Evolutionary conservation across 1,140 invertebrate genomes (phyloP), one percentile per base, ranked within the genome.

Genomic region (Holcopasites calliopsidis): DNA sequence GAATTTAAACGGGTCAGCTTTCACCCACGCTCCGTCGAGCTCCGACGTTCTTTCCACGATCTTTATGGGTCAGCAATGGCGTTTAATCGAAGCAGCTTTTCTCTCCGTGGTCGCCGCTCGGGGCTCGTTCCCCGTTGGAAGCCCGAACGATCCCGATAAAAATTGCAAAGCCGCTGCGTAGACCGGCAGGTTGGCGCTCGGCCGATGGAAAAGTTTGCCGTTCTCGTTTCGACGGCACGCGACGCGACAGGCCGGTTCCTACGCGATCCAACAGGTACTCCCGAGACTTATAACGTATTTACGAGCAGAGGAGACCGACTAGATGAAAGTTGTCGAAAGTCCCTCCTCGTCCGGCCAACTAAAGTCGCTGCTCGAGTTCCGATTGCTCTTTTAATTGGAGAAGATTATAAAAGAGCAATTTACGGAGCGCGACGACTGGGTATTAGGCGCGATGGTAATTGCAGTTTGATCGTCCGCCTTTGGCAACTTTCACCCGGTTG

Each of bases 331-430:
- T 80, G 74, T 73, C 65, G 31, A 50, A 80, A 82, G 78, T 77
- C 64, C 42, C 44, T 11, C 57, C 55, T 42, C 47, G 23, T 42
- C 52, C 26, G 16, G 23, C 61, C 42, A 58, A 66, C 50, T 80
- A n/a, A n/a, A 74, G 10, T 6, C 57, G n/a, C 26, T n/a, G n/a
- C n/a, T n/a, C 38, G 76, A 81, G 74, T 77, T 82, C 62, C 80
- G 58, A 77, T 82, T 82, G 79, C 80, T 77, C 79, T 78, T 78
- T 80, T 82, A 82, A 82, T 82, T 42, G 79, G 65, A n/a, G 49
- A 62, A 69, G 62, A 81, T 76, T 78, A 72, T 70, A 71, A 82
- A 78, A 82, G 80, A 81, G 26, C 74, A 66, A 82, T 68, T 77
- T 69, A 57, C 68, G 21, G 61, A 72, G 66, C 44, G 40, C 58